Evolutionary conservation across 2,888 invertebrate species (phyloP), one percentile per base, ranked within the genome.

Genomic region (Clostera curtula): DNA sequence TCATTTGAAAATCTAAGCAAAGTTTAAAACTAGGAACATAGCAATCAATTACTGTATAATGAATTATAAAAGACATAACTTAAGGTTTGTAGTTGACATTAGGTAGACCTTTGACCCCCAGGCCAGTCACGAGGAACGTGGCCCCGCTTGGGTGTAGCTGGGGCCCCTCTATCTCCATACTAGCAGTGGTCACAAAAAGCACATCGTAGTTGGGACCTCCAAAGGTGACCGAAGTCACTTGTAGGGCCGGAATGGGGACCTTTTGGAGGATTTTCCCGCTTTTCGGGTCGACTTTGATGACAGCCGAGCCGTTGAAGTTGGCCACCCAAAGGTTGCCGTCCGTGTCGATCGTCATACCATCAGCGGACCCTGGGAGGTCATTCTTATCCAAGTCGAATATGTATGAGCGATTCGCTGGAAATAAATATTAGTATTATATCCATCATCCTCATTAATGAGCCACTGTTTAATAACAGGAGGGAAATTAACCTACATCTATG

Each of bases 271-370:
- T 56, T 28, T 86, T 76, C 3, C 88, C 85, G 5, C 66, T 72
- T 6, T 54, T 64, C 0, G 89, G 88, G 53, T 88, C 76, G 12
- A 89, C 57, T 44, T 88, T 69, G 19, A 86, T 36, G 10, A 86
- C 79, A 54, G 87, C 85, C 4, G 87, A 84, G 1, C 88, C 91
- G 27, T 83, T 76, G 59, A 89, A 93, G 19, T 88, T 86, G 1
- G 92, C 91, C 3, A 93, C 86, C 90, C 93, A 93, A 1, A 93
- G 69, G 54, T 90, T 90, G 1, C 90, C 93, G 32, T 91, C 88
- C 0, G 86, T 80, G 62, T 94, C 94, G 24, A 92, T 90, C 19
- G 92, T 90, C 86, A 90, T 88, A 3, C 92, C 92, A 58, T 92
- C 92, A 0, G 90, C 89, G 16, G 86, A 49, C 1, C 76, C 80